Evolutionary conservation across 2,797 vertebrate species (phyloP), one percentile per base, ranked within the genome.

Genomic region (Catharus ustulatus): DNA sequence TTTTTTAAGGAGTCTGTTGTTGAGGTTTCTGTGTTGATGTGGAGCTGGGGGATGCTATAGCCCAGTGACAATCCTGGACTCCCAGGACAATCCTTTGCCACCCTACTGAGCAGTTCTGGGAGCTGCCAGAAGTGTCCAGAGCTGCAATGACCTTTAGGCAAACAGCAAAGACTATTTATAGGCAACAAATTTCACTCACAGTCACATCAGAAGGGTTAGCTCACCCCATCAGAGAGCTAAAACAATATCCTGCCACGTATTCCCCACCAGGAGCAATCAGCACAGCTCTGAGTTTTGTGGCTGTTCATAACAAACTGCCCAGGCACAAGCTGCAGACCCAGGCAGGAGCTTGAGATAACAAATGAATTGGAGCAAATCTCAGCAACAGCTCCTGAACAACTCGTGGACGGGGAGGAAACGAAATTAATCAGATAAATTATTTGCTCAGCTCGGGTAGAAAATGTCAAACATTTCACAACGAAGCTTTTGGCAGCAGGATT

Each of bases 341-440:
- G 92, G 84, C 86, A 95, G 81, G 78, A 87, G 72, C 88, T 83
- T 45, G 75, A 94, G 93, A 90, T 95, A 92, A 96, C 91, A 84
- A 95, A 95, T 95, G 87, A 89, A 96, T 89, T 74, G 48, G 84
- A 94, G 84, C 81, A 93, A 95, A 96, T 93, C 93, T 94, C 84
- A 82, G 90, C 88, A 92, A 63, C 90, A 80, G 94, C 80, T 96
- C 82, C 84, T 77, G 95, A 89, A 73, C 69, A 73, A 68, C 87
- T 88, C 24, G 11, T 59, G 93, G 89, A 91, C 10, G 5, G 89
- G 62, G 74, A 91, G 67, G 91, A 91, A 96, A 90, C 63, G 48
- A 94, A 96, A 97, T 97, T 95, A 96, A 94, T 96, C 95, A 94
- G 95, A 96, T 95, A 96, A 97, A 95, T 88, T 34, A 95, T 96